Conservation (phyloP, 2,888 invertebrate species). For the Scaptodrosophila latifasciaeformis region DNA sequence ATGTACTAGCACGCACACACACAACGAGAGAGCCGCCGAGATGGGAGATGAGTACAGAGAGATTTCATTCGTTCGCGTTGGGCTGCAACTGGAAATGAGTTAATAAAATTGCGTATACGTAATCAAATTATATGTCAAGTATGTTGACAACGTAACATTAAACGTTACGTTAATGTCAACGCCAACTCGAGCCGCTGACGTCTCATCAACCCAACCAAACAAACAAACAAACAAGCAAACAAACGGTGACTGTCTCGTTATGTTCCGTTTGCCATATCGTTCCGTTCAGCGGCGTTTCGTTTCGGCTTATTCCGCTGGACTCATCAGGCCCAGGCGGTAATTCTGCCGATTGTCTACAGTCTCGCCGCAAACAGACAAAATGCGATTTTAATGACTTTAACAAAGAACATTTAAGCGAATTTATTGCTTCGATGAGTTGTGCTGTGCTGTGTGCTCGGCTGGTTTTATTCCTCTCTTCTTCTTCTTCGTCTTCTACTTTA, state of each 20-base stretch:
- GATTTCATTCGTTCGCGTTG: conserved; percentile 32
- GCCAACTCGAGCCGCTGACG: neutral
- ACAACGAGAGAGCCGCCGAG: neutral
- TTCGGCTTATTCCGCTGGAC: neutral
- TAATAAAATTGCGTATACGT: conserved; percentile 66
- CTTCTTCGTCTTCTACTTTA: conserved; percentile 1
- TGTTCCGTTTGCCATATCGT: too few species aligned
- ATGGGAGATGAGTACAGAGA: neutral
- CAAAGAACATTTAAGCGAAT: conserved; percentile 62
- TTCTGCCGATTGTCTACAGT: conserved; percentile 9
- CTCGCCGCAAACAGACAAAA: conserved; percentile 38
- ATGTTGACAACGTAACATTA: conserved; percentile 68
- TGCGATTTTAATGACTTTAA: conserved; percentile 66
- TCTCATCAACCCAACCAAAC: conserved; percentile 8
- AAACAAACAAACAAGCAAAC: neutral
- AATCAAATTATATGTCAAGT: conserved; percentile 70
- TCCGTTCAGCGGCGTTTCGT: neutral
- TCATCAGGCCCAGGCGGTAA: conserved; percentile 5
- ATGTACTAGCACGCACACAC: neutral
- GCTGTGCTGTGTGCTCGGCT: too few species aligned
- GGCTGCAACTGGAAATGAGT: conserved; percentile 54
- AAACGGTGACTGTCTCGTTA: conserved; percentile 1
- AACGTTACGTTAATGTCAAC: conserved; percentile 54
- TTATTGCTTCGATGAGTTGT: conserved; percentile 48
- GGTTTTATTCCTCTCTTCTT: neutral